These are phyloP conservation scores for Papilio polytes DNA, from an alignment of 1,140 invertebrate genomes.

Conservation along the genomic window DNA sequence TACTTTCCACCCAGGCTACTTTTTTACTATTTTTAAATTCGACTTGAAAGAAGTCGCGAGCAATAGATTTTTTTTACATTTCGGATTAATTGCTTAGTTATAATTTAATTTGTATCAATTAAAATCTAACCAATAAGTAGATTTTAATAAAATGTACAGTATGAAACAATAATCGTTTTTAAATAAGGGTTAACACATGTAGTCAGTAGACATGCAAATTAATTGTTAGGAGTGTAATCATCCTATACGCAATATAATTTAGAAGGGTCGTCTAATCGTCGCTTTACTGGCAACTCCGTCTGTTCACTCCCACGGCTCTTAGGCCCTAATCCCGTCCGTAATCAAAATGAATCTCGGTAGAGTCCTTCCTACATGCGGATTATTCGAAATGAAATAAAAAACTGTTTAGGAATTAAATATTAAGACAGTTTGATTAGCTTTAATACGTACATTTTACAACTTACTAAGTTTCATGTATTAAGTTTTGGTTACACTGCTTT, in stretches of 20 bases:
- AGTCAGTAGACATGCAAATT: slow-evolving; percentile 8
- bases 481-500: too few relatives aligned
- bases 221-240: slow-evolving; percentile 40
- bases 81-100: too few relatives aligned
- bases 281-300: slow-evolving; percentile 62
- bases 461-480: too few relatives aligned
- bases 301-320: slow-evolving; percentile 70
- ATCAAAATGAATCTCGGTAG: slow-evolving; percentile 60
- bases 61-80: too few relatives aligned
- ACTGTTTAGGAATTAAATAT: background rate
- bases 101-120: background rate
- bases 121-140: background rate
- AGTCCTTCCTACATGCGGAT: slow-evolving; percentile 50
- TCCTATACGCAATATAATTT: slow-evolving; percentile 52
- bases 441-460: too few relatives aligned
- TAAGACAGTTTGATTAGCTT: background rate
- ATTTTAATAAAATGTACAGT: background rate
- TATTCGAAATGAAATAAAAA: slow-evolving; percentile 53
- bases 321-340: slow-evolving; percentile 63
- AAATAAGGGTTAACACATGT: slow-evolving; percentile 4
- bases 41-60: too few relatives aligned
- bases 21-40: too few relatives aligned
- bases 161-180: background rate
- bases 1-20: too few relatives aligned
- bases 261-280: slow-evolving; percentile 58